Percentiles rank a stretch among this genome's conserved stretches.
Conservation (phyloP, 1,140 invertebrate species). For the Conus betulinus region DNA sequence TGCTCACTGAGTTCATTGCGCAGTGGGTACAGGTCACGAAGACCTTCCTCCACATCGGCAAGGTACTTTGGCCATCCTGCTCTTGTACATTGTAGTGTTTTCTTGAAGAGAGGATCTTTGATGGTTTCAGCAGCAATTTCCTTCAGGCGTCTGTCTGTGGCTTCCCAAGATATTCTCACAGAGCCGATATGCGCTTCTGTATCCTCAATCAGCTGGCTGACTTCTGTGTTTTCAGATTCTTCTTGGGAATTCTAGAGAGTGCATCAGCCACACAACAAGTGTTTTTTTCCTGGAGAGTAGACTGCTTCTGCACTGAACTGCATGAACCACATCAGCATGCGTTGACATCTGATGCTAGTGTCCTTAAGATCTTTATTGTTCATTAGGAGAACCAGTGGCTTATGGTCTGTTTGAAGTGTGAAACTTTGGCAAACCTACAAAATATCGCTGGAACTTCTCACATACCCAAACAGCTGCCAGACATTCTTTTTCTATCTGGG, state of each 20-base stretch:
- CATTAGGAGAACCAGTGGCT: conserved; percentile 62
- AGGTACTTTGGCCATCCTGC: neutral
- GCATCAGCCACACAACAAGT: neutral
- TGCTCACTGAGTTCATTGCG: conserved; percentile 43
- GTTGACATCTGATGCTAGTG: conserved; percentile 14
- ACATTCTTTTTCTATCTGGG: conserved; percentile 77
- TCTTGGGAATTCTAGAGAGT: neutral
- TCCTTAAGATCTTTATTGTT: conserved; percentile 14
- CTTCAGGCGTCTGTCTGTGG: neutral
- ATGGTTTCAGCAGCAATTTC: neutral
- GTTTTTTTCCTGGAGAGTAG: neutral
- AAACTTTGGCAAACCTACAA: conserved; percentile 70
- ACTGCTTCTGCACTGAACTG: neutral
- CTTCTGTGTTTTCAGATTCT: neutral
- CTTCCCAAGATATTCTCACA: neutral
- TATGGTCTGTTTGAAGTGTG: conserved; percentile 47
- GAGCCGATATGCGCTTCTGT: neutral
- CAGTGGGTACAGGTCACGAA: conserved; percentile 47
- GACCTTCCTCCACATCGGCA: neutral
- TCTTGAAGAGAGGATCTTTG: neutral
- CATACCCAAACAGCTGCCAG: conserved; percentile 77
- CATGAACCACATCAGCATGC: conserved; percentile 5
- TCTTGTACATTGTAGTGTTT: neutral
- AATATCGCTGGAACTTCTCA: conserved; percentile 77
- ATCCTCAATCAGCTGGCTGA: neutral